Conservation (phyloP, 2,797 vertebrate genomes). For the Rhincodon typus region DNA sequence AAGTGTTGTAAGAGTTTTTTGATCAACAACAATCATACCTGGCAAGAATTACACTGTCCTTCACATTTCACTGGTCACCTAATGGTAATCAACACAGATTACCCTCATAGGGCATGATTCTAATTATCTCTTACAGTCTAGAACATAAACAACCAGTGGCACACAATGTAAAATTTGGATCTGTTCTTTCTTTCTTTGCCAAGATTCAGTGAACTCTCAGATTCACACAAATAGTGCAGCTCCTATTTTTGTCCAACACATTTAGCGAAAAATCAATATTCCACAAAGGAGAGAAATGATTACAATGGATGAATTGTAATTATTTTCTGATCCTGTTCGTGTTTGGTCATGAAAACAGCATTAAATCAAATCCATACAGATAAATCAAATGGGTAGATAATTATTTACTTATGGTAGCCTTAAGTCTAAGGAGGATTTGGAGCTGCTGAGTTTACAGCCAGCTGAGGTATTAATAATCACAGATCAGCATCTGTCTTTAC, state of each 20-base stretch:
- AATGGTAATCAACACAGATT: slow-evolving; percentile 55
- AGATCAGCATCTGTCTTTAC: slow-evolving; percentile 12
- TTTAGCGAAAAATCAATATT: slow-evolving; percentile 14
- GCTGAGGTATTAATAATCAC: not conserved
- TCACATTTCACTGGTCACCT: slow-evolving; percentile 69
- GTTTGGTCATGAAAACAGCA: slow-evolving; percentile 30
- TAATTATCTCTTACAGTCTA: slow-evolving; percentile 53
- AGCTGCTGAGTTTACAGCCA: not conserved
- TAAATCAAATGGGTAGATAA: slow-evolving; percentile 10
- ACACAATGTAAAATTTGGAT: slow-evolving; percentile 43
- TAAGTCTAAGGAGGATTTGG: not conserved
- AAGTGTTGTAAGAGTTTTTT: not conserved
- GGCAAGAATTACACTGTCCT: slow-evolving; percentile 62
- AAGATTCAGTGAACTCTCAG: slow-evolving; percentile 6
- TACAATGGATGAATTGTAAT: slow-evolving; percentile 29
- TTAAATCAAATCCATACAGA: slow-evolving; percentile 26
- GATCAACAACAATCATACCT: slow-evolving; percentile 49
- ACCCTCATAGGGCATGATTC: slow-evolving; percentile 50
- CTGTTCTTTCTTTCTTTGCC: slow-evolving; percentile 39
- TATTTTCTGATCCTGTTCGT: slow-evolving; percentile 27
- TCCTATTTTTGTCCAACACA: not conserved
- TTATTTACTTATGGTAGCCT: slow-evolving; percentile 25
- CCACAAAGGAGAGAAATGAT: slow-evolving; percentile 4
- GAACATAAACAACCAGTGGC: slow-evolving; percentile 44
- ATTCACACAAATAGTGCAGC: not conserved